A percentile compares a stretch with the other conserved stretches of the same genome.
These are phyloP conservation scores for Actinostola sp. DNA, from an alignment of 92 coral and sea anemone species.

Conservation along the genomic window DNA sequence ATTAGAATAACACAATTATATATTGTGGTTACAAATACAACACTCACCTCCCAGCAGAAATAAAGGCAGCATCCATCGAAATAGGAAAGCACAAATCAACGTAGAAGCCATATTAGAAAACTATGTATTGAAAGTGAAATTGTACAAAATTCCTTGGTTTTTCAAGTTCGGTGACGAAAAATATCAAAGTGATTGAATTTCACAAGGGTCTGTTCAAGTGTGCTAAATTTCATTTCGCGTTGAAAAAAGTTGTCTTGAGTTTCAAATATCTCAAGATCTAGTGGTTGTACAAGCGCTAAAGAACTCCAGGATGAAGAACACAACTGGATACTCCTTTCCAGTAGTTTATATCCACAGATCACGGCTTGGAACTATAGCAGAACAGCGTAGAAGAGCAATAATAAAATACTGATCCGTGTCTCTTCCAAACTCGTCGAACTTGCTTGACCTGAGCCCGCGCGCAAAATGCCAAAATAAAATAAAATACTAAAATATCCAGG, in stretches of 20 bases:
- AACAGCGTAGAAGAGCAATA: not conserved
- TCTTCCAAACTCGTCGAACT: constrained; percentile 4
- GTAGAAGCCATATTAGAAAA: constrained; percentile 73
- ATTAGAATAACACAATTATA: not conserved
- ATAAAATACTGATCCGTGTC: not conserved
- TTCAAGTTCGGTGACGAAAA: not conserved
- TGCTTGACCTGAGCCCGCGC: constrained; percentile 28
- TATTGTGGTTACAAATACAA: not conserved
- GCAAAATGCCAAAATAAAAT: not conserved
- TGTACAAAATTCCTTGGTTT: not conserved
- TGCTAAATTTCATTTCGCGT: too few species aligned
- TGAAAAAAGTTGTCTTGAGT: too few species aligned
- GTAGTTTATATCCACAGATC: too few species aligned
- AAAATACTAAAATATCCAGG: not conserved
- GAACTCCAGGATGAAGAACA: too few species aligned
- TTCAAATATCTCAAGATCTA: not conserved
- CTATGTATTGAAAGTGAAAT: not conserved
- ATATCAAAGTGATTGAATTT: not conserved
- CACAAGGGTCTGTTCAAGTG: too few species aligned
- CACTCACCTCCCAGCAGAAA: constrained; percentile 87
- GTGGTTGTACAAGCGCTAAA: too few species aligned
- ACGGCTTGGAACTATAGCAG: too few species aligned
- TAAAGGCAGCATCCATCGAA: constrained; percentile 85
- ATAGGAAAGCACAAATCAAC: constrained; percentile 80
- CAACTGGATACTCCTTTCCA: too few species aligned